Conservation (phyloP, 2,797 vertebrate genomes). For the Clangula hyemalis region DNA sequence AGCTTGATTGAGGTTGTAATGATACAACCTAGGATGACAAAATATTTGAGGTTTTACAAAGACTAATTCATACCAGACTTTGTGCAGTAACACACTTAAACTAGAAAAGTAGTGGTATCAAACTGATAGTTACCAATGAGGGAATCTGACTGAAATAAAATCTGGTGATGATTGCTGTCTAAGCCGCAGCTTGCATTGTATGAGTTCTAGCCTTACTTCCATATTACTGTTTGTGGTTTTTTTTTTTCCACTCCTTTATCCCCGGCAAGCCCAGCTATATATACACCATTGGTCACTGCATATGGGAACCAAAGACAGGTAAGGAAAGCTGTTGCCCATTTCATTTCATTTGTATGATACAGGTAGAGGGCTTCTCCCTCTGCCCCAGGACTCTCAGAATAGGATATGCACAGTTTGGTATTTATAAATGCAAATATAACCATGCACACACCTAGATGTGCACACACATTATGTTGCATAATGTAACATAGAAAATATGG, state of each 20-base stretch:
- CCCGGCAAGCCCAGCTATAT: rapidly evolving
- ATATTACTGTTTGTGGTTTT: not conserved
- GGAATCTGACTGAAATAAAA: not conserved
- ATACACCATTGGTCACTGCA: not conserved
- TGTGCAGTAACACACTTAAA: not conserved
- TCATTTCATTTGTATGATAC: not conserved
- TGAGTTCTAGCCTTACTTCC: not conserved
- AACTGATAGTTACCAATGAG: not conserved
- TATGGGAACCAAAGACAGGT: not conserved
- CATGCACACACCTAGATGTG: not conserved
- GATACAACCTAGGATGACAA: not conserved
- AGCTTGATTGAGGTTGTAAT: not conserved
- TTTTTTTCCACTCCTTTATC: not conserved
- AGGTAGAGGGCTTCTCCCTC: not conserved
- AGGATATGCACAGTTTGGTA: not conserved
- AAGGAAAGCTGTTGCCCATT: not conserved
- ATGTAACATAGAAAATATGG: not conserved
- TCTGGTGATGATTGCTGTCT: not conserved
- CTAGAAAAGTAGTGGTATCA: not conserved
- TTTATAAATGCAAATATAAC: not conserved
- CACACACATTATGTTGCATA: rapidly evolving
- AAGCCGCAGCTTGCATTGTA: not conserved
- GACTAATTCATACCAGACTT: not conserved
- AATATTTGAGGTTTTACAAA: not conserved
- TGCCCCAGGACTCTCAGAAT: not conserved